Evolutionary conservation across 1,140 invertebrate genomes (phyloP), one percentile per base, ranked within the genome.

Genomic region (Drosophila gunungcola): DNA sequence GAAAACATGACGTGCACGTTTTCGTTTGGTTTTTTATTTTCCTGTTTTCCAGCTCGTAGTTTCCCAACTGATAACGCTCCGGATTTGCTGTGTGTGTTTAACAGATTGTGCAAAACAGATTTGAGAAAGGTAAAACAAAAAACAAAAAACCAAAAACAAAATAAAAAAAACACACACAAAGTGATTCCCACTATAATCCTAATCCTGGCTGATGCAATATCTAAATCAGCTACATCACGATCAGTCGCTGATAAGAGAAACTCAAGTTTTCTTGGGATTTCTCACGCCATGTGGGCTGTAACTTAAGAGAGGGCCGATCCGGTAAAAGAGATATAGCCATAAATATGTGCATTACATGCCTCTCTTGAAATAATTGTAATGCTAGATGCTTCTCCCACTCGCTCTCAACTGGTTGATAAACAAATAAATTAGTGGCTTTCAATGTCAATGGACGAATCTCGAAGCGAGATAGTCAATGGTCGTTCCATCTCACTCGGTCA

Each of bases 181-280:
- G 5, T 48, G 21, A 36, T 57, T 39, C 64, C 64, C 62, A 13
- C 53, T 56, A 9, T 36, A 70, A 70, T 72, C 68, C 12, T 36
- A 70, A 70, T 72, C 68, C 68, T 57, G 68, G 64, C 68, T 72
- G 64, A 72, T 72, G 68, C 68, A 72, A 72, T 54, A 70, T 70
- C 68, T 34, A 72, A 72, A 49, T 29, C 39, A 36, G 29, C 21
- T n/a, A 27, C 51, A 70, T 69, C 67, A 72, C 43, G 29, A 57
- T 49, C 36, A 10, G 7, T 3, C 16, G 1, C 45, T 64, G 64
- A 68, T 68, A 68, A 68, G 64, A n/a, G 38, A 3, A 25, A 43
- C 11, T 38, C 60, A 21, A 46, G 56, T 58, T 45, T 45, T 60
- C 29, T 36, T 65, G 16, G 13, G 10, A 45, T 11, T 39, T 46